Conservation (phyloP, 2,113 vertebrate species). For the Pomatostomus ruficeps region DNA sequence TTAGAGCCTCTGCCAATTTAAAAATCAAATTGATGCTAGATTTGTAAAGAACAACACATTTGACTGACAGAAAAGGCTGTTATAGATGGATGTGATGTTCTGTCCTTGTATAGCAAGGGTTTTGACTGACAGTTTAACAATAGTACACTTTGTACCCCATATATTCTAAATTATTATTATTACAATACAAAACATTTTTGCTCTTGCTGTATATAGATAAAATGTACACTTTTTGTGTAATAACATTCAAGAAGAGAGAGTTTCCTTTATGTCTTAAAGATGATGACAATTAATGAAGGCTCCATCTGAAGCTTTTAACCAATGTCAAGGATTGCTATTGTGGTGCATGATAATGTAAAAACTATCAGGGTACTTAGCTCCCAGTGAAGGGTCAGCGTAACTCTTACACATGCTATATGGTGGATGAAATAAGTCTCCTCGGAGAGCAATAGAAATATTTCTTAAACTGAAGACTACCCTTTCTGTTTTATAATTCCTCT, state of each 20-base stretch:
- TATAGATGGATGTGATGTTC: slow-evolving; percentile 56
- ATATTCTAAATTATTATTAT: slow-evolving; percentile 60
- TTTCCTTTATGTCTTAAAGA: slow-evolving; percentile 37
- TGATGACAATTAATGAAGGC: slow-evolving; percentile 34
- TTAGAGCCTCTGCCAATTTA: slow-evolving; percentile 62
- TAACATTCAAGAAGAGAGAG: slow-evolving; percentile 21
- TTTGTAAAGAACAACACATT: slow-evolving; percentile 51
- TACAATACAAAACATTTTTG: slow-evolving; percentile 52
- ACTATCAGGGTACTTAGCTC: slow-evolving; percentile 14
- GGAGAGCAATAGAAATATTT: slow-evolving; percentile 15
- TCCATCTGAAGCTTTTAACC: slow-evolving; percentile 27
- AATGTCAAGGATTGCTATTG: slow-evolving; percentile 42
- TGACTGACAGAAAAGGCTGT: slow-evolving; percentile 64
- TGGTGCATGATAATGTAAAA: slow-evolving; percentile 13
- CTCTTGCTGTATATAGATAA: slow-evolving; percentile 34
- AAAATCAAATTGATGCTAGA: slow-evolving; percentile 62
- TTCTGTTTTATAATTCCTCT: slow-evolving; percentile 11
- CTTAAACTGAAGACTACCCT: neutral
- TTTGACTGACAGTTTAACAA: slow-evolving; percentile 69
- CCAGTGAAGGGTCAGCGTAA: neutral
- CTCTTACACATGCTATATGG: neutral
- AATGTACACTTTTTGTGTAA: slow-evolving; percentile 8
- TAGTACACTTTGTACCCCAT: slow-evolving; percentile 48
- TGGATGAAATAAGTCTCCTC: slow-evolving; percentile 37
- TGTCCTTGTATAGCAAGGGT: slow-evolving; percentile 48